These are phyloP conservation scores for Hirtodrosophila duncani DNA, from an alignment of 2,888 invertebrate species.

Conservation along the genomic window DNA sequence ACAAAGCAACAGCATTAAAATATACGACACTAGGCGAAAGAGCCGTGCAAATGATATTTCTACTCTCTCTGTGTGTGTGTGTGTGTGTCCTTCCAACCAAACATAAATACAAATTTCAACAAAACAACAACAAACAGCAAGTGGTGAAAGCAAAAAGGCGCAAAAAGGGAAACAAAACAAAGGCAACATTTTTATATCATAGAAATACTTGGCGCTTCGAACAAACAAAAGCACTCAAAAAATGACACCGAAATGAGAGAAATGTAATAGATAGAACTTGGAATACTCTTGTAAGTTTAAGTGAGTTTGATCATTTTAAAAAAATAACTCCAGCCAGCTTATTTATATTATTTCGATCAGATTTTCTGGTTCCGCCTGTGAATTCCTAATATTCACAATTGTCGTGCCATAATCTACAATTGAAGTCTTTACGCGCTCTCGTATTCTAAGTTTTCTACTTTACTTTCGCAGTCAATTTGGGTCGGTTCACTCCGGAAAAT, in stretches of 20 bases:
- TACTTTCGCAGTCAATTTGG: too few relatives aligned
- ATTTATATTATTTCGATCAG: not conserved
- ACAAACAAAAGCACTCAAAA: slow-evolving; percentile 42
- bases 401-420: too few relatives aligned
- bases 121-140: slow-evolving; percentile 44
- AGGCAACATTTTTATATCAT: slow-evolving; percentile 47
- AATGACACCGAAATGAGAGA: slow-evolving; percentile 8
- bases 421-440: too few relatives aligned
- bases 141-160: slow-evolving; percentile 50
- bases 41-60: slow-evolving; percentile 60
- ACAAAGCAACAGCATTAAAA: slow-evolving; percentile 63
- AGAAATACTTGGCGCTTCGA: slow-evolving; percentile 33
- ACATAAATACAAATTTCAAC: slow-evolving; percentile 71
- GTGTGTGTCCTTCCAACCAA: slow-evolving; percentile 38
- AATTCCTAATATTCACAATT: too few relatives aligned
- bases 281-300: too few relatives aligned
- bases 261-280: not conserved
- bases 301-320: too few relatives aligned
- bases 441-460: too few relatives aligned
- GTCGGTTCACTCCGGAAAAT: too few relatives aligned
- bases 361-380: too few relatives aligned
- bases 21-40: slow-evolving; percentile 46
- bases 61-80: slow-evolving; percentile 34
- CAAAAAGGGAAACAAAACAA: slow-evolving; percentile 34
- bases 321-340: not conserved